Percentiles rank a stretch among this genome's conserved stretches.
Evolutionary conservation across 1,140 invertebrate species (phyloP).

Genomic region (Ips typographus): DNA sequence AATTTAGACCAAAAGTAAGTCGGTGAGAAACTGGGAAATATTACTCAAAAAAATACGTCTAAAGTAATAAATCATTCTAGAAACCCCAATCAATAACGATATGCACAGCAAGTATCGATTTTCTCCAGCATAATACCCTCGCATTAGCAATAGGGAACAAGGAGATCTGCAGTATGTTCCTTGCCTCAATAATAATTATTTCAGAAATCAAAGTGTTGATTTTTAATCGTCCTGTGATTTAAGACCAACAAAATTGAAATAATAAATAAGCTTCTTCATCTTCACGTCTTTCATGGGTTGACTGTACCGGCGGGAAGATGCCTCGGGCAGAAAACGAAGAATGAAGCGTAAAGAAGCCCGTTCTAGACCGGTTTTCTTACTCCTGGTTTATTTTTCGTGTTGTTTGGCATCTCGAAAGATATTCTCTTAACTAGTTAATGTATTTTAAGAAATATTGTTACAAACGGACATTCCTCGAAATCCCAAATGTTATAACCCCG

Average conservation of each 20-base stretch:
- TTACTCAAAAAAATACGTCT: neutral
- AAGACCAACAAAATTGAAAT: slow-evolving; percentile 1
- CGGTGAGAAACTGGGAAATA: neutral
- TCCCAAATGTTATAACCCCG: neutral
- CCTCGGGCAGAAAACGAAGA: slow-evolving; percentile 29
- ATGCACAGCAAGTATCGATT: slow-evolving; percentile 8
- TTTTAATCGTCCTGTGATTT: neutral
- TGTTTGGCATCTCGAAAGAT: slow-evolving; percentile 15
- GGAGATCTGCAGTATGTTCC: neutral
- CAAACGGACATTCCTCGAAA: neutral
- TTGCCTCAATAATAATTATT: neutral
- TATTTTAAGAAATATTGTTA: slow-evolving; percentile 4
- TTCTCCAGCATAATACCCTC: slow-evolving; percentile 1
- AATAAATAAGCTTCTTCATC: slow-evolving; percentile 10
- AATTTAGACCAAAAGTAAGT: neutral
- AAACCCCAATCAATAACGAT: slow-evolving; percentile 1
- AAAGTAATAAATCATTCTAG: slow-evolving; percentile 8
- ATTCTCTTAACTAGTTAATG: slow-evolving; percentile 1
- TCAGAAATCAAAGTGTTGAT: neutral
- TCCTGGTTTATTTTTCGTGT: slow-evolving; percentile 24
- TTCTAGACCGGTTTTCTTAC: slow-evolving; percentile 30
- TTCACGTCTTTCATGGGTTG: slow-evolving; percentile 13
- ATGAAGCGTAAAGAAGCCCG: slow-evolving; percentile 34
- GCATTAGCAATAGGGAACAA: neutral
- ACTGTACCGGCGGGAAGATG: slow-evolving; percentile 20